These are phyloP conservation scores for Dascyllus trimaculatus DNA, from an alignment of 2,113 vertebrate species.

Conservation along the genomic window DNA sequence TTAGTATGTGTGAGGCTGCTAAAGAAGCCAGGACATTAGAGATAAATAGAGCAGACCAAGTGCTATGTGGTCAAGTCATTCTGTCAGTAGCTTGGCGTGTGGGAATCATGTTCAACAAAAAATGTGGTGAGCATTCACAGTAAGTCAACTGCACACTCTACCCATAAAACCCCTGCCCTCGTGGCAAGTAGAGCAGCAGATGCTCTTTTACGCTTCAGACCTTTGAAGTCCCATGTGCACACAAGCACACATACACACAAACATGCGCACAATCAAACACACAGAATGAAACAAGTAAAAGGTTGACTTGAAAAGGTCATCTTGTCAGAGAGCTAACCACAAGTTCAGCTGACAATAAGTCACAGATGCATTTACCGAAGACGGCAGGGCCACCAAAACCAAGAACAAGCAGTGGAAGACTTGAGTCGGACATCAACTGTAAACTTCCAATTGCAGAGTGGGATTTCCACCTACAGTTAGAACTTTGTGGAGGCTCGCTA, in stretches of 20 bases:
- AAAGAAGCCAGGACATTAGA: neutral
- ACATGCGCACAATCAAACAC: constrained; percentile 5
- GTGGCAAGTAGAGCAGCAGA: constrained; percentile 58
- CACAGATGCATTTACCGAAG: constrained; percentile 32
- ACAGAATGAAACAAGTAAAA: constrained; percentile 49
- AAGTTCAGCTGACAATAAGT: constrained; percentile 39
- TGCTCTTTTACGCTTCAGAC: constrained; percentile 50
- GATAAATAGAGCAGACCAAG: constrained; percentile 34
- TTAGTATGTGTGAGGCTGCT: neutral
- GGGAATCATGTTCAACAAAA: constrained; percentile 26
- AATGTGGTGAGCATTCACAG: constrained; percentile 42
- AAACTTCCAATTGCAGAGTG: neutral
- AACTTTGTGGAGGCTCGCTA: neutral
- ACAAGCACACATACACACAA: neutral
- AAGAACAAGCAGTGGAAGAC: constrained; percentile 1
- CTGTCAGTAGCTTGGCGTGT: neutral
- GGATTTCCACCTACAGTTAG: constrained; percentile 3
- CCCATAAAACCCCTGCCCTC: constrained; percentile 27
- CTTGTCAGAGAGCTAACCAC: constrained; percentile 38
- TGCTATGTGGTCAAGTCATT: constrained; percentile 43
- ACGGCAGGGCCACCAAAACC: neutral
- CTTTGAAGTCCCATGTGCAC: constrained; percentile 48
- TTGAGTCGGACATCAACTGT: neutral
- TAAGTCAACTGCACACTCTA: constrained; percentile 16
- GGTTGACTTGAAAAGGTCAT: constrained; percentile 56